Conservation (phyloP, 2,888 invertebrate species). For the Plagiodera versicolora region DNA sequence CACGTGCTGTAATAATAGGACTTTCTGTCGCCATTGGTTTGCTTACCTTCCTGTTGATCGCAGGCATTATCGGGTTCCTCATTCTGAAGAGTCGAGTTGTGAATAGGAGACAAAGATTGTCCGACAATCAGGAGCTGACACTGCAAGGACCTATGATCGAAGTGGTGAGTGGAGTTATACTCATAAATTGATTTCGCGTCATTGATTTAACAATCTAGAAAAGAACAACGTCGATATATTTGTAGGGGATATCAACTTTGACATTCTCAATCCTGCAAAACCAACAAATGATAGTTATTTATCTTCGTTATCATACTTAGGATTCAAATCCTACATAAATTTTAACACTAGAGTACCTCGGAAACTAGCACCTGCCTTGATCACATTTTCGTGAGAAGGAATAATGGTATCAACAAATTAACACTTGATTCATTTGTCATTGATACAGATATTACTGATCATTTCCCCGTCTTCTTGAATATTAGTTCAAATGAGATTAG, state of each 20-base stretch:
- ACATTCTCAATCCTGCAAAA: neutral
- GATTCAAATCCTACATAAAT: slow-evolving; percentile 4
- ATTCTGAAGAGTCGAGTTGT: slow-evolving; percentile 59
- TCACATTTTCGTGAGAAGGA: neutral
- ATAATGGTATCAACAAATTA: neutral
- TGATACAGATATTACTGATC: neutral
- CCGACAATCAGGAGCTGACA: slow-evolving; percentile 69
- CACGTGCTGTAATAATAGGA: slow-evolving; percentile 52
- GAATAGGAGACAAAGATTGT: slow-evolving; percentile 54
- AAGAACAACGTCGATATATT: too few relatives aligned
- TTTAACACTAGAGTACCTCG: slow-evolving; percentile 1
- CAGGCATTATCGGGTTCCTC: slow-evolving; percentile 65
- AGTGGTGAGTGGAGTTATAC: slow-evolving; percentile 60
- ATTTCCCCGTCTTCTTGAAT: neutral
- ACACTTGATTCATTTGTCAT: neutral
- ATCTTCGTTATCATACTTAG: neutral
- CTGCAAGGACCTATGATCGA: slow-evolving; percentile 79
- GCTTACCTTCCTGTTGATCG: slow-evolving; percentile 66
- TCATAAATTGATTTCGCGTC: too few relatives aligned
- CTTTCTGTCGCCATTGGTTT: slow-evolving; percentile 69
- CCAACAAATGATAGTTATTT: neutral
- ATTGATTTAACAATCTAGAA: too few relatives aligned
- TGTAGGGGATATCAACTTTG: too few relatives aligned
- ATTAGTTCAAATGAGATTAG: slow-evolving; percentile 2
- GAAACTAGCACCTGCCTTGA: slow-evolving; percentile 5